These are phyloP conservation scores for Centropus bengalensis DNA, from an alignment of 2,113 vertebrate species.

Conservation along the genomic window DNA sequence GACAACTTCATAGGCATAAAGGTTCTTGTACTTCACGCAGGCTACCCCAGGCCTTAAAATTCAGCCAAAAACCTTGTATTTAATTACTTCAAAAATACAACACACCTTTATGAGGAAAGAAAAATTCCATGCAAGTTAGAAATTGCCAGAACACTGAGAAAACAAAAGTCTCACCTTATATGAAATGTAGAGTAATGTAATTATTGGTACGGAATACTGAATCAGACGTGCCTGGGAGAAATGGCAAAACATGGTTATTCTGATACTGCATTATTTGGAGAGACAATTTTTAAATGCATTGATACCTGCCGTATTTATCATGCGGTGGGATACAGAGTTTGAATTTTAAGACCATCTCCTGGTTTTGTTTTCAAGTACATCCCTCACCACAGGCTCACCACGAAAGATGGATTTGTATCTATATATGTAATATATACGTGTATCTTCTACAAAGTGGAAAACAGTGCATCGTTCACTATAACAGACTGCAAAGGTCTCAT, in stretches of 20 bases:
- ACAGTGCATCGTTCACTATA: neutral
- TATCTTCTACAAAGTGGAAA: neutral
- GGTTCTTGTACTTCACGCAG: no score
- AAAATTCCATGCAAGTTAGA: neutral
- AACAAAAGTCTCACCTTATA: constrained; percentile 86
- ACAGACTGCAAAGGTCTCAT: neutral
- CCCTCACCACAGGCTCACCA: neutral
- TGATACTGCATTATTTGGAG: neutral
- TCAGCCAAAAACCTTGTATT: no score
- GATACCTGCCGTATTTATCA: neutral
- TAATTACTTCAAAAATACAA: no score
- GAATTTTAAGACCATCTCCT: neutral
- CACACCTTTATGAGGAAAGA: neutral
- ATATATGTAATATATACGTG: neutral
- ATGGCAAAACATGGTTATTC: constrained; percentile 42
- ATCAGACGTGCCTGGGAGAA: constrained; percentile 81
- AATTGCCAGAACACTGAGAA: neutral
- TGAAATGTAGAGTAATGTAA: constrained; percentile 84
- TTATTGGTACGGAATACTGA: constrained; percentile 81
- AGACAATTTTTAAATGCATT: neutral
- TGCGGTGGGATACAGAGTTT: neutral
- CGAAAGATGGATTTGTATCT: neutral
- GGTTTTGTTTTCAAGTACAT: neutral
- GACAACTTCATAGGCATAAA: no score
- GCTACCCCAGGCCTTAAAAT: no score